A percentile compares a stretch with the other conserved stretches of the same genome.
Evolutionary conservation across 1,140 invertebrate genomes (phyloP).

Genomic region (Thaumatotibia leucotreta): DNA sequence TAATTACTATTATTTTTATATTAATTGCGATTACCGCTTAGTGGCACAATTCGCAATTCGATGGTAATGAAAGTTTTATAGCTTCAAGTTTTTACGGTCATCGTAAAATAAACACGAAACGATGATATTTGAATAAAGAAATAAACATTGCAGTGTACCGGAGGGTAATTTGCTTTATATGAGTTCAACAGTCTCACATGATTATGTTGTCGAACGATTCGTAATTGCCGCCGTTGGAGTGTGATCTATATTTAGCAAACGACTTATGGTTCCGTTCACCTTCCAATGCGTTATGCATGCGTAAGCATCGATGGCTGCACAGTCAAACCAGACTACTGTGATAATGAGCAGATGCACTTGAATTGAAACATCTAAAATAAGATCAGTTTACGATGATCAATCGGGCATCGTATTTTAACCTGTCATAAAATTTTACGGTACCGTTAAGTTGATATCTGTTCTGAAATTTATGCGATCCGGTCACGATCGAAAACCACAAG

Average conservation of each 20-base stretch:
- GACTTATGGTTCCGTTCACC: conserved; percentile 59
- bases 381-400: neutral
- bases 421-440: neutral
- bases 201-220: conserved; percentile 26
- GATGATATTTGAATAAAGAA: neutral
- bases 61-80: neutral
- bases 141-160: neutral
- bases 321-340: conserved; percentile 19
- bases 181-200: conserved; percentile 15
- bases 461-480: conserved; percentile 2
- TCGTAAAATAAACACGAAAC: neutral
- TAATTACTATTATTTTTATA: no score
- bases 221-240: conserved; percentile 35
- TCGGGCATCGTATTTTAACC: conserved; percentile 47
- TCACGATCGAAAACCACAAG: conserved; percentile 11
- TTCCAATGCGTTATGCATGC: conserved; percentile 31
- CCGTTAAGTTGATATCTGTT: neutral
- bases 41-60: neutral
- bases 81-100: neutral
- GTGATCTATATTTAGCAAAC: conserved; percentile 58
- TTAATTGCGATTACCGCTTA: neutral
- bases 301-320: conserved; percentile 16
- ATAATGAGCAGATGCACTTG: conserved; percentile 20
- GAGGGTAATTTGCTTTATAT: neutral
- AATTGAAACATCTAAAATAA: conserved; percentile 14